Evolutionary conservation across 2,797 vertebrate species (phyloP).

Genomic region (Buphagus erythrorhynchus): DNA sequence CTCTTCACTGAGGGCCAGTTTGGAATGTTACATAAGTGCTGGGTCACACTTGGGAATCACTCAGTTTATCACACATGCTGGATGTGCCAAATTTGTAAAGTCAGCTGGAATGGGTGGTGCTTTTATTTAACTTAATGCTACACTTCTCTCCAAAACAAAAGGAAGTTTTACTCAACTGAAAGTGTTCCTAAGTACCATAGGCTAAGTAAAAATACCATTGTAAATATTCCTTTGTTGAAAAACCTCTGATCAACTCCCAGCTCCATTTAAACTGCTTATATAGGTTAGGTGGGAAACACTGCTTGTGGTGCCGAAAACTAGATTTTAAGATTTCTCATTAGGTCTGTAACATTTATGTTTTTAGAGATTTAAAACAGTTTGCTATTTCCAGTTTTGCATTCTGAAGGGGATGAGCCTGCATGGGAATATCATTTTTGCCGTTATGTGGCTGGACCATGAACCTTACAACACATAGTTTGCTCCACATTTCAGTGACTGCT

Average conservation of each 20-base stretch:
- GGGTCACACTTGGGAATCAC: not conserved
- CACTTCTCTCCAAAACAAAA: not conserved
- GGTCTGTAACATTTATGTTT: not conserved
- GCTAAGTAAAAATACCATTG: not conserved
- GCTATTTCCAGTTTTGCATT: not conserved
- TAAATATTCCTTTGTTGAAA: not conserved
- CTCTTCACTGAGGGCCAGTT: not conserved
- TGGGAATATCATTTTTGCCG: not conserved
- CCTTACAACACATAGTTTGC: not conserved
- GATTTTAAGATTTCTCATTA: not conserved
- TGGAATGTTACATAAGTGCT: not conserved
- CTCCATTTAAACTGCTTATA: not conserved
- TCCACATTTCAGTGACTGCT: not conserved
- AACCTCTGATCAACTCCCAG: not conserved
- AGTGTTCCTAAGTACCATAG: not conserved
- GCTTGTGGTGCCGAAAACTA: not conserved
- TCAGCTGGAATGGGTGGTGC: not conserved
- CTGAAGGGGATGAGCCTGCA: not conserved
- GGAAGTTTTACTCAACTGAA: not conserved
- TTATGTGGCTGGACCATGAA: constrained; percentile 3
- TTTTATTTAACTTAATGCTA: not conserved
- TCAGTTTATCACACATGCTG: not conserved
- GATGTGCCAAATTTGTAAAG: not conserved
- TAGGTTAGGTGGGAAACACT: not conserved
- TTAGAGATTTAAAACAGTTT: not conserved